These are phyloP conservation scores for Taurulus bubalis DNA, from an alignment of 2,113 vertebrate genomes.

Conservation along the genomic window DNA sequence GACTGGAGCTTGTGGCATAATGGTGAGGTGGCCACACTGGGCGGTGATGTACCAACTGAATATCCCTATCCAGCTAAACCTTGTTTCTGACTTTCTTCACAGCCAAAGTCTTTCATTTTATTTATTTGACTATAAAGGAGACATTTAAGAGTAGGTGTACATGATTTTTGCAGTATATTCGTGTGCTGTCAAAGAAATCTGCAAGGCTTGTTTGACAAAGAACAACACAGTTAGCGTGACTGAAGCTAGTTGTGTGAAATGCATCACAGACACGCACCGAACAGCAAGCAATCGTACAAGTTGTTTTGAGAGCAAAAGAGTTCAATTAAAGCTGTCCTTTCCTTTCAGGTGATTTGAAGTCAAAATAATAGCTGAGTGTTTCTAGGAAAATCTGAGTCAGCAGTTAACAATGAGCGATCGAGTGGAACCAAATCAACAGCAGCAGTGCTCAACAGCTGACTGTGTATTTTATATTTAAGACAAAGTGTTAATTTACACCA, in stretches of 20 bases:
- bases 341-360: background rate
- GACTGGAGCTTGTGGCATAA: background rate
- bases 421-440: background rate
- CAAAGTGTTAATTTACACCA: constrained; percentile 25
- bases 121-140: background rate
- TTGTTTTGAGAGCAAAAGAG: background rate
- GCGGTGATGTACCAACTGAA: background rate
- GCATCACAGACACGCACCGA: background rate
- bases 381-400: constrained; percentile 34
- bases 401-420: constrained; percentile 7
- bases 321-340: background rate
- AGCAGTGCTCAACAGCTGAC: constrained; percentile 19
- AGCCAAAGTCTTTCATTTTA: background rate
- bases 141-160: background rate
- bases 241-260: background rate
- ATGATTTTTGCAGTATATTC: background rate
- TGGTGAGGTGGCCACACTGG: background rate
- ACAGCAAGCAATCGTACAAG: background rate
- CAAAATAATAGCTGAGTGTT: background rate
- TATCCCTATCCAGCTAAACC: background rate
- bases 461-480: constrained; percentile 23
- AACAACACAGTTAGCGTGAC: background rate
- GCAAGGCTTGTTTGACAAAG: background rate
- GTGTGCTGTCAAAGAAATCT: background rate
- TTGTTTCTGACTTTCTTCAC: background rate